A percentile compares a stretch with the other conserved stretches of the same genome.
Conservation (phyloP, 2,888 invertebrate genomes). For the Silvanus unidentatus region DNA sequence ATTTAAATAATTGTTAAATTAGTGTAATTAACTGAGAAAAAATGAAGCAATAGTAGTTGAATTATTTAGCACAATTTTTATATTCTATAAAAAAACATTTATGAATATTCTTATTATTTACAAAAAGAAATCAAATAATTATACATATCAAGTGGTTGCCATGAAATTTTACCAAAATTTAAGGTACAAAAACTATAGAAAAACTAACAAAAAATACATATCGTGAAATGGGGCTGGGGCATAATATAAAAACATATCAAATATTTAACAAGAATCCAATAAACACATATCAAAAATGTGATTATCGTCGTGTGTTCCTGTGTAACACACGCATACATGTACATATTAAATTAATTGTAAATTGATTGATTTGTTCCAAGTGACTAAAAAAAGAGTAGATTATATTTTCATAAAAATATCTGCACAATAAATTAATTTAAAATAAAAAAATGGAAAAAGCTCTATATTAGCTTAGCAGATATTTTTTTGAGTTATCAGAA, state of each 20-base stretch:
- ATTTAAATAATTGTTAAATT: constrained; percentile 1
- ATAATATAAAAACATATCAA: constrained; percentile 13
- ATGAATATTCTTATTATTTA: neutral
- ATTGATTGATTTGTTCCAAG: too few species aligned
- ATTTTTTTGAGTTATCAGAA: too few species aligned
- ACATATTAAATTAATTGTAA: too few species aligned
- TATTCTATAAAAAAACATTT: neutral
- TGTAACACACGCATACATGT: too few species aligned
- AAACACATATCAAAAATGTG: constrained; percentile 32
- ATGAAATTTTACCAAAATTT: too few species aligned
- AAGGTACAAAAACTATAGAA: neutral
- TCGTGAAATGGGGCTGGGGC: too few species aligned
- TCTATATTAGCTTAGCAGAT: neutral
- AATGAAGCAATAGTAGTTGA: constrained; percentile 4
- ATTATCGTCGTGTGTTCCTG: too few species aligned
- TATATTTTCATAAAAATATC: too few species aligned
- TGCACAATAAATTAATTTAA: neutral
- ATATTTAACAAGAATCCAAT: constrained; percentile 10
- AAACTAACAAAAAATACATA: neutral
- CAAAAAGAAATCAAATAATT: constrained; percentile 1
- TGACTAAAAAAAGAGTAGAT: too few species aligned
- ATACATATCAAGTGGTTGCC: constrained; percentile 4
- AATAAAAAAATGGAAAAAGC: neutral
- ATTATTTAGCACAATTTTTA: neutral
- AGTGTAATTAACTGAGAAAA: neutral